Conservation (phyloP, 1,140 invertebrate genomes). For the Drosophila pachea region DNA sequence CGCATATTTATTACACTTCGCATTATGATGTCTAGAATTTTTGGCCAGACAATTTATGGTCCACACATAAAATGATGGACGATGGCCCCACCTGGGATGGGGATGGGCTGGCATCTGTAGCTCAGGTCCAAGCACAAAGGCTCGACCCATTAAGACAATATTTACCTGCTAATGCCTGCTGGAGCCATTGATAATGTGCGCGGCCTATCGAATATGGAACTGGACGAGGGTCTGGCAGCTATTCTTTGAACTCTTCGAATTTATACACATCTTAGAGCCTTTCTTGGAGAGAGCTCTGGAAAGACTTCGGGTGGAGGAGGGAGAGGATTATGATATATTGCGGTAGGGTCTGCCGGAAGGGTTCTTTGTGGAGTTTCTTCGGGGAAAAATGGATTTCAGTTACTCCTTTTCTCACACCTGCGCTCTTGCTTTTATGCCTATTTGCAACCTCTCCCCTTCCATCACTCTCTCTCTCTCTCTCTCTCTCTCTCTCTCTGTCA, state of each 20-base stretch:
- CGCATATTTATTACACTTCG: constrained; percentile 68
- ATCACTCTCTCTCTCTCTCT: no score
- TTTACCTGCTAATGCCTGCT: constrained; percentile 33
- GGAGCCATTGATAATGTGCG: constrained; percentile 30
- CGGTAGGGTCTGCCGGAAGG: no score
- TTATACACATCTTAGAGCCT: neutral
- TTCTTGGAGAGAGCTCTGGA: neutral
- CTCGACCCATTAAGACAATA: constrained; percentile 36
- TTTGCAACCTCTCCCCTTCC: no score
- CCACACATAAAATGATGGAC: constrained; percentile 16
- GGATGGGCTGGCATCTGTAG: neutral
- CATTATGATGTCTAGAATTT: constrained; percentile 69
- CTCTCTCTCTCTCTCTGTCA: no score
- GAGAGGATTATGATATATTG: no score
- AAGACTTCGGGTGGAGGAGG: no score
- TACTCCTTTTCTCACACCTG: no score
- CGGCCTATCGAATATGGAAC: neutral
- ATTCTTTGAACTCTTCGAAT: constrained; percentile 10
- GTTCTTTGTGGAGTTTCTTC: no score
- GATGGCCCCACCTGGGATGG: neutral
- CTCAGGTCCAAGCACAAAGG: constrained; percentile 18
- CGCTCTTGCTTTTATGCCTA: no score
- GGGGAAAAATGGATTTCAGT: no score
- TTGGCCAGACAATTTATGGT: constrained; percentile 67
- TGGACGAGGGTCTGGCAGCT: neutral